phyloP scores from a whole-genome alignment of 1,140 invertebrate species.

The Luehdorfia chinensis region DNA sequence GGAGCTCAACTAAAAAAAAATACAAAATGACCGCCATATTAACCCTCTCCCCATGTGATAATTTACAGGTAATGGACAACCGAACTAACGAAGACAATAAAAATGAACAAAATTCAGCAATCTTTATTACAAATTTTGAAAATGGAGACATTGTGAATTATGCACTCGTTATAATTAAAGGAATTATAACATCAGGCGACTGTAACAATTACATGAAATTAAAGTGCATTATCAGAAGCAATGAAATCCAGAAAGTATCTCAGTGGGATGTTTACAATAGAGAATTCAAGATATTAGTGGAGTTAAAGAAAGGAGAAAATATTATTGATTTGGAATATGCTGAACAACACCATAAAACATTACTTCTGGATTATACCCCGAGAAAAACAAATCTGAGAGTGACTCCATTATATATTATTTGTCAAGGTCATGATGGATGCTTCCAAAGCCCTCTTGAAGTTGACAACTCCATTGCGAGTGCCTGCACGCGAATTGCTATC shows the following conservation, averaged over 20 bases:
- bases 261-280: slow-evolving; percentile 68
- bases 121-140: slow-evolving; percentile 70
- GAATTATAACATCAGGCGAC: slow-evolving; percentile 64
- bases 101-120: slow-evolving; percentile 59
- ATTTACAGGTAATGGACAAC: slow-evolving; percentile 74
- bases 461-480: slow-evolving; percentile 84
- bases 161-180: slow-evolving; percentile 68
- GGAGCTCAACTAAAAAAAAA: slow-evolving; percentile 2
- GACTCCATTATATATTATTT: slow-evolving; percentile 86
- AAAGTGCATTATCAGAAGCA: slow-evolving; percentile 46
- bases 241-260: slow-evolving; percentile 43
- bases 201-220: slow-evolving; percentile 66
- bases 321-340: slow-evolving; percentile 53
- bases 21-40: slow-evolving; percentile 7
- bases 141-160: slow-evolving; percentile 71
- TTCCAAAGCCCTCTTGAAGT: slow-evolving; percentile 87
- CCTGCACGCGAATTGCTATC: slow-evolving; percentile 86
- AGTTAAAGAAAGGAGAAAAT: slow-evolving; percentile 67
- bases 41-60: slow-evolving; percentile 13
- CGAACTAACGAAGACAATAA: slow-evolving; percentile 55
- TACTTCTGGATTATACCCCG: slow-evolving; percentile 61
- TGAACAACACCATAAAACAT: slow-evolving; percentile 46
- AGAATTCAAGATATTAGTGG: slow-evolving; percentile 70
- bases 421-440: slow-evolving; percentile 85
- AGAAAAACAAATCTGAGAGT: slow-evolving; percentile 73